Conservation (phyloP, 2,113 vertebrate species). For the Centropristis striata region DNA sequence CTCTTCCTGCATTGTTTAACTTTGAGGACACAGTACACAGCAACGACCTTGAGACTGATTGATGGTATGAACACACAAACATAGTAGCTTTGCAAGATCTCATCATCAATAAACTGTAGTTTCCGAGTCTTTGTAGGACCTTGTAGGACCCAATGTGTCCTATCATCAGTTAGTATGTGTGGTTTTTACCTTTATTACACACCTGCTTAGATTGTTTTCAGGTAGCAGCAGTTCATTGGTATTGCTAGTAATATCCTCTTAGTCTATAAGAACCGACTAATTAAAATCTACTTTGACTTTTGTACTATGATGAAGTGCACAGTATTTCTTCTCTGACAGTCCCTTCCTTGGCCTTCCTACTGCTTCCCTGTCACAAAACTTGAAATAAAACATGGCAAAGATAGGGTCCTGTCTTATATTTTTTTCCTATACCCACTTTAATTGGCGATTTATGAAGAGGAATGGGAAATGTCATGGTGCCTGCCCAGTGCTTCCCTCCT, state of each 20-base stretch:
- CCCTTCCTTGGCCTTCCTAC: constrained; percentile 28
- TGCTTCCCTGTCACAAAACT: constrained; percentile 40
- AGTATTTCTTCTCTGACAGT: constrained; percentile 19
- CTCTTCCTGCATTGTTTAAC: not conserved
- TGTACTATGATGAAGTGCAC: constrained; percentile 10
- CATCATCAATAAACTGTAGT: not conserved
- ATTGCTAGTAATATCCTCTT: constrained; percentile 14
- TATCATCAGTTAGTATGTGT: not conserved
- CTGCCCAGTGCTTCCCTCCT: constrained; percentile 38
- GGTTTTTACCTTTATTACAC: constrained; percentile 4
- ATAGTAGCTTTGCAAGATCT: not conserved
- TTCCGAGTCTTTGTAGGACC: not conserved
- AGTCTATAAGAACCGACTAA: constrained; percentile 19
- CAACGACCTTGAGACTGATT: constrained; percentile 20
- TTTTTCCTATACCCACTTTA: constrained; percentile 69
- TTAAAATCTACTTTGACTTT: constrained; percentile 42
- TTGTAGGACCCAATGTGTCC: not conserved
- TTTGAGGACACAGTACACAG: not conserved
- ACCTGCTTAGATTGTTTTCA: constrained; percentile 11
- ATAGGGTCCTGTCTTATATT: constrained; percentile 45
- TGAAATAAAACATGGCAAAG: constrained; percentile 62
- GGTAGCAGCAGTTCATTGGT: not conserved
- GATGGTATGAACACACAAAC: constrained; percentile 25
- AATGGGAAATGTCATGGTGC: constrained; percentile 79
- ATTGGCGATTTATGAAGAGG: constrained; percentile 78